phyloP scores from a whole-genome alignment of 64 coral and sea anemone genomes.

The Montipora efflorescens region DNA sequence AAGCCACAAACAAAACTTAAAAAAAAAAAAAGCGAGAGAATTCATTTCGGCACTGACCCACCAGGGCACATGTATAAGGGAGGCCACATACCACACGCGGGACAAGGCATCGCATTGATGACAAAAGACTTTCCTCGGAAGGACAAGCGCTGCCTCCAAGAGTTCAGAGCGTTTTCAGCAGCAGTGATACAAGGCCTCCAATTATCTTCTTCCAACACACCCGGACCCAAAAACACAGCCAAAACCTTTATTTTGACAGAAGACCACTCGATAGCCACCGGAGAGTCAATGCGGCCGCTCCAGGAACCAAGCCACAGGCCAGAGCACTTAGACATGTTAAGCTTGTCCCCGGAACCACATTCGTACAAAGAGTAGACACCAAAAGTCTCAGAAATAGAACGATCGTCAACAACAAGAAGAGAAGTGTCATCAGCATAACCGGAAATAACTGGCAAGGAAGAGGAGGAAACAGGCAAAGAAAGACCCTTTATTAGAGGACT shows the following conservation, averaged over 20 bases:
- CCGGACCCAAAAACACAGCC: neutral
- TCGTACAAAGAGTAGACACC: neutral
- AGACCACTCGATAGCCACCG: neutral
- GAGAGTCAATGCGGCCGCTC: neutral
- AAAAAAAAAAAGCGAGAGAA: neutral
- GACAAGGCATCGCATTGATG: constrained; percentile 37
- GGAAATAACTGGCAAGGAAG: neutral
- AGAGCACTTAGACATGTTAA: neutral
- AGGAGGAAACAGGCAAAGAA: neutral
- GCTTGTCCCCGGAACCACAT: neutral
- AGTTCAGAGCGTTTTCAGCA: neutral
- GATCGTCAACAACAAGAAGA: neutral
- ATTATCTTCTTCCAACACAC: neutral
- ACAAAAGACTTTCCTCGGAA: constrained; percentile 15
- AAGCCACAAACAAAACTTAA: neutral
- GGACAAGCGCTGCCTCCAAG: constrained; percentile 21
- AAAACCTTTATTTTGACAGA: neutral
- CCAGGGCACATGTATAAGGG: neutral
- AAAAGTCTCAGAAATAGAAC: neutral
- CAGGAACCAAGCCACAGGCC: constrained; percentile 47
- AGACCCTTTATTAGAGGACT: neutral
- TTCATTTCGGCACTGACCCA: neutral
- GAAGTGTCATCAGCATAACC: constrained; percentile 43
- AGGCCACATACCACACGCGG: constrained; percentile 13
- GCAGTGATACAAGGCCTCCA: constrained; percentile 20